phyloP scores from a whole-genome alignment of 2,113 vertebrate species.

The Saguinus midas region DNA sequence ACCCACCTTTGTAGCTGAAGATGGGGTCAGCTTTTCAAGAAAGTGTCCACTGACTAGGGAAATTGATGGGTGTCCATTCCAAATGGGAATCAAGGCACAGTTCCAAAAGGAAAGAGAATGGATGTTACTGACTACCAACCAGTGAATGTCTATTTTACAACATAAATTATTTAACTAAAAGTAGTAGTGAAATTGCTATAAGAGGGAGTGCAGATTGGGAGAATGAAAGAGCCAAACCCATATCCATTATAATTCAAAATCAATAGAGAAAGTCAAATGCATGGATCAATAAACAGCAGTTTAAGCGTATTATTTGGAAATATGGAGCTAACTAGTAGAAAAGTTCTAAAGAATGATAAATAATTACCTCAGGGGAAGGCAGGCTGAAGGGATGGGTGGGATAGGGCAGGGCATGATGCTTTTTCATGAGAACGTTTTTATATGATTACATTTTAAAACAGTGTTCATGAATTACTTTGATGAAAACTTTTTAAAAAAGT shows the following conservation, averaged over 20 bases:
- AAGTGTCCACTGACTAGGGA: neutral
- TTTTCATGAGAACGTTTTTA: neutral
- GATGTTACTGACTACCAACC: neutral
- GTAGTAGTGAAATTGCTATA: neutral
- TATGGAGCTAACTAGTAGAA: neutral
- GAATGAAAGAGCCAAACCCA: neutral
- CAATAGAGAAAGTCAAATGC: neutral
- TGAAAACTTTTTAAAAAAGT: neutral
- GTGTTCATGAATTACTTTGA: neutral
- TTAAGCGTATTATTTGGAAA: slow-evolving; percentile 47
- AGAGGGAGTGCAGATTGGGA: neutral
- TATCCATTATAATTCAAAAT: slow-evolving; percentile 27
- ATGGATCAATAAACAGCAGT: slow-evolving; percentile 10
- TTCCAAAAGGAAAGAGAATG: neutral
- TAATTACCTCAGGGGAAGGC: neutral
- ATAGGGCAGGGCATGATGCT: neutral
- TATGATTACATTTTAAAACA: slow-evolving; percentile 36
- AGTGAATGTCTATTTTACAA: neutral
- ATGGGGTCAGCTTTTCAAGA: neutral
- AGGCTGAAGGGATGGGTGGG: neutral
- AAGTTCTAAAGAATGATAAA: slow-evolving; percentile 34
- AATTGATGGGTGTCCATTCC: neutral
- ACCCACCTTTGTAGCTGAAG: neutral
- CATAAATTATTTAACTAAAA: neutral
- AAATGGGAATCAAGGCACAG: neutral